These are phyloP conservation scores for Perithous albicinctus DNA, from an alignment of 2,888 invertebrate species.

Conservation along the genomic window DNA sequence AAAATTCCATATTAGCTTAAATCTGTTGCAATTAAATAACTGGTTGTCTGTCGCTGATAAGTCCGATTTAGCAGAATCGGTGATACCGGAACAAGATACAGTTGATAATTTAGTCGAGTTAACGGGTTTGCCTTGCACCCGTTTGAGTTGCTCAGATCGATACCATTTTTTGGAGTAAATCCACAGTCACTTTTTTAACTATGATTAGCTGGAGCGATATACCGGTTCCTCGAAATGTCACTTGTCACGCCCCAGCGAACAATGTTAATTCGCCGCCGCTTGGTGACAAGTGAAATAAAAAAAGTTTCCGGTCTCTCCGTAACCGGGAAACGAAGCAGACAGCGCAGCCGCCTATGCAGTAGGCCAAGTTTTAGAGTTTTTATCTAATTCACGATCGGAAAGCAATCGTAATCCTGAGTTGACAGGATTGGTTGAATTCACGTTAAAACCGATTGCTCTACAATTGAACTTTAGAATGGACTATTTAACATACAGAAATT, in stretches of 20 bases:
- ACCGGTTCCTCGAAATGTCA: conserved; percentile 65
- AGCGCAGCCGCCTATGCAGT: conserved; percentile 48
- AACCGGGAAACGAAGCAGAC: background rate
- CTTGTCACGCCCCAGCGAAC: conserved; percentile 47
- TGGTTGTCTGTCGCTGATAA: background rate
- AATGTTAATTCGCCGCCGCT: conserved; percentile 42
- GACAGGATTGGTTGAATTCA: conserved; percentile 37
- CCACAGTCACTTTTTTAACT: conserved; percentile 34
- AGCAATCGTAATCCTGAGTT: conserved; percentile 37
- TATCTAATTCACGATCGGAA: conserved; percentile 17
- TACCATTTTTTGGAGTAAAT: conserved; percentile 14
- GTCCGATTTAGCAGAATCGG: background rate
- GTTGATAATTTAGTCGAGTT: conserved; percentile 19
- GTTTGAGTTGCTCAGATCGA: conserved; percentile 9
- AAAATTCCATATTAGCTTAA: no score
- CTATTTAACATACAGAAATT: conserved; percentile 5
- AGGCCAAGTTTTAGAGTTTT: conserved; percentile 57
- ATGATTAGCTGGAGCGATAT: conserved; percentile 21
- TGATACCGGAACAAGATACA: background rate
- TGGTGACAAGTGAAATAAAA: conserved; percentile 26
- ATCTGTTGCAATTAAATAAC: background rate
- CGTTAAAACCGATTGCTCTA: conserved; percentile 32
- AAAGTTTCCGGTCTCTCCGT: conserved; percentile 52
- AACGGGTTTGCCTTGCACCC: conserved; percentile 6
- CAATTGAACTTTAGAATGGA: conserved; percentile 28